These are phyloP conservation scores for Sakesphorus luctuosus DNA, from an alignment of 2,113 vertebrate species.

Conservation along the genomic window DNA sequence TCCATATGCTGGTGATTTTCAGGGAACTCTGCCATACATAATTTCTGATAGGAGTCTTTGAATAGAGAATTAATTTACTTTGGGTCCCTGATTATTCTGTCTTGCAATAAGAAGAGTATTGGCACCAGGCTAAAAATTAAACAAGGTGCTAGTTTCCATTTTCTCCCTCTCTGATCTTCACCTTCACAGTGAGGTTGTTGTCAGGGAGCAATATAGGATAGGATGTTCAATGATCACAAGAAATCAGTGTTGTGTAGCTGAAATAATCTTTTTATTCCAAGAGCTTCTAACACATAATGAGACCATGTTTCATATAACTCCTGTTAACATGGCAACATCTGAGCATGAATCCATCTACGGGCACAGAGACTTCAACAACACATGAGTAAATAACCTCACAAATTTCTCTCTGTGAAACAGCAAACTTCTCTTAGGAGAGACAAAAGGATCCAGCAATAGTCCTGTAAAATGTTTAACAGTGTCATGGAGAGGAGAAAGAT, in stretches of 20 bases:
- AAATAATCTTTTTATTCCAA: conserved; percentile 3
- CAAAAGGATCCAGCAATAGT: neutral
- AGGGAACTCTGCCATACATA: conserved; percentile 64
- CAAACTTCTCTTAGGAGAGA: neutral
- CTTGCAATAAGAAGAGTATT: conserved; percentile 10
- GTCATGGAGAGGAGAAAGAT: neutral
- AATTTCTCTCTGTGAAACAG: neutral
- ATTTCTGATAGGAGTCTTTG: conserved; percentile 53
- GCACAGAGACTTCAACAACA: neutral
- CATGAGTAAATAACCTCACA: neutral
- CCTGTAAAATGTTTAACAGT: neutral
- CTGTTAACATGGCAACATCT: conserved; percentile 26
- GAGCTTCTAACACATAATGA: neutral
- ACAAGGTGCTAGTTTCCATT: neutral
- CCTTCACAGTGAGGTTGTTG: neutral
- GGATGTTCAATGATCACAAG: neutral
- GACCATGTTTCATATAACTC: neutral
- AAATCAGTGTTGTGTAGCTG: neutral
- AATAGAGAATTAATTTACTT: conserved; percentile 58
- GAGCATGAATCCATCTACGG: neutral
- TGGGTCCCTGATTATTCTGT: conserved; percentile 20
- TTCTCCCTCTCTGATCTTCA: neutral
- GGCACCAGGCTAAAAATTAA: conserved; percentile 32
- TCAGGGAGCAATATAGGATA: neutral
- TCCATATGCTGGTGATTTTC: conserved; percentile 65